A percentile compares a stretch with the other conserved stretches of the same genome.
These are phyloP conservation scores for Neogobius melanostomus DNA, from an alignment of 2,113 vertebrate species.

Conservation along the genomic window DNA sequence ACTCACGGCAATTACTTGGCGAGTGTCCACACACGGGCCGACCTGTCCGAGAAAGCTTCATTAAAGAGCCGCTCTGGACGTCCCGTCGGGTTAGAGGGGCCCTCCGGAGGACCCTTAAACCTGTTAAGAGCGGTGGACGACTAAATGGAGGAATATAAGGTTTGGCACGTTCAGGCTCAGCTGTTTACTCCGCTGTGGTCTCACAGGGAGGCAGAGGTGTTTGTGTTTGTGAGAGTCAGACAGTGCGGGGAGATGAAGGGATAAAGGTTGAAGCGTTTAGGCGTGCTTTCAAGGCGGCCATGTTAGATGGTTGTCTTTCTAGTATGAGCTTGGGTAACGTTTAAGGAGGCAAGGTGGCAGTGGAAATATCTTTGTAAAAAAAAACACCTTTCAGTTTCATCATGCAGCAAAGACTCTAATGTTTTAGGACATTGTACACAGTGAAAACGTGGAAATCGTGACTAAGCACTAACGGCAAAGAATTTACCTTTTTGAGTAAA, in stretches of 20 bases:
- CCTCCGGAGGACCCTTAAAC: slow-evolving; percentile 42
- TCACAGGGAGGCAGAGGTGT: slow-evolving; percentile 12
- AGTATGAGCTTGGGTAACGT: too few species aligned
- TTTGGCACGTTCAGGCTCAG: slow-evolving; percentile 6
- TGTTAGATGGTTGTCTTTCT: background rate
- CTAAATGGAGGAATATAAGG: slow-evolving; percentile 45
- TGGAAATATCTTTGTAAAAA: too few species aligned
- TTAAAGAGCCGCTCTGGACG: slow-evolving; percentile 34
- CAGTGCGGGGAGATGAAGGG: background rate
- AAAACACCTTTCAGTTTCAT: too few species aligned
- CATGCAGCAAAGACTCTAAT: too few species aligned
- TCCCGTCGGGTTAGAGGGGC: slow-evolving; percentile 9
- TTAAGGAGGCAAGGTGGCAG: too few species aligned
- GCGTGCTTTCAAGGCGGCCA: background rate
- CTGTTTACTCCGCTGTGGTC: slow-evolving; percentile 20
- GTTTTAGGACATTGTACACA: too few species aligned
- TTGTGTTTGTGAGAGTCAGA: slow-evolving; percentile 8
- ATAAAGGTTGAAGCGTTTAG: background rate
- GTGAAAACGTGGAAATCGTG: too few species aligned
- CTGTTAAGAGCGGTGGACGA: slow-evolving; percentile 13
- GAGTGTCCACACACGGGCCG: slow-evolving; percentile 46
- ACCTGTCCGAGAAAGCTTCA: slow-evolving; percentile 31
- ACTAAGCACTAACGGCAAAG: too few species aligned
- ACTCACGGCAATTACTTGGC: slow-evolving; percentile 59
- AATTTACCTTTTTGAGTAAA: too few species aligned